These are phyloP conservation scores for Todiramphus saurophagus DNA, from an alignment of 2,113 vertebrate genomes.

Conservation along the genomic window DNA sequence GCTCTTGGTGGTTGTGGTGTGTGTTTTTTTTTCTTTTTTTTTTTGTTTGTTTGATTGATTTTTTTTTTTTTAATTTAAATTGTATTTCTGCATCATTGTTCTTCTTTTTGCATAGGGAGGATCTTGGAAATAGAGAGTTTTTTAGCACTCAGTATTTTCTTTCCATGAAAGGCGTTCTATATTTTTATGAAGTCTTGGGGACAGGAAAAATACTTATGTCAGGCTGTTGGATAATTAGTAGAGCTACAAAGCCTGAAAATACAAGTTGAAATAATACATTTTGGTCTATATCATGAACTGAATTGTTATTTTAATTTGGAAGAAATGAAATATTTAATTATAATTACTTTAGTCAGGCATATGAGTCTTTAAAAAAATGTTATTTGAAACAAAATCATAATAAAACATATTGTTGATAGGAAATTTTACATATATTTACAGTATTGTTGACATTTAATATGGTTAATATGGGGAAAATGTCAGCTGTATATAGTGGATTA, in stretches of 20 bases:
- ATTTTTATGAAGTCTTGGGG: background rate
- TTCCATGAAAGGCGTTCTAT: background rate
- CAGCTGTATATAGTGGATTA: background rate
- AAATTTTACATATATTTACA: background rate
- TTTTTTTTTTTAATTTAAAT: background rate
- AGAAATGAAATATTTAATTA: background rate
- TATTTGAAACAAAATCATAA: background rate
- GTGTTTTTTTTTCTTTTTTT: no score
- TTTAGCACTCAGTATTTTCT: background rate
- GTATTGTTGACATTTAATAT: background rate
- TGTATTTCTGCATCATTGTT: background rate
- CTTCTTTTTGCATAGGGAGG: background rate
- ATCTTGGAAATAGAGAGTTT: background rate
- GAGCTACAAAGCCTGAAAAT: background rate
- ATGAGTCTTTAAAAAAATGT: background rate
- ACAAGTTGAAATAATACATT: background rate
- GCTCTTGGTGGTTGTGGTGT: no score
- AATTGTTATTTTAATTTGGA: background rate
- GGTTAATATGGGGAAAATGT: background rate
- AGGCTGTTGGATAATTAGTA: background rate
- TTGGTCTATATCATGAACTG: background rate
- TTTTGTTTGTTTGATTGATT: background rate
- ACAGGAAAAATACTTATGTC: background rate
- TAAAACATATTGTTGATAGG: background rate
- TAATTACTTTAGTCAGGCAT: background rate